Percentiles rank a stretch among this genome's conserved stretches.
Conservation (phyloP, 2,113 vertebrate species). For the Climacteris rufus region DNA sequence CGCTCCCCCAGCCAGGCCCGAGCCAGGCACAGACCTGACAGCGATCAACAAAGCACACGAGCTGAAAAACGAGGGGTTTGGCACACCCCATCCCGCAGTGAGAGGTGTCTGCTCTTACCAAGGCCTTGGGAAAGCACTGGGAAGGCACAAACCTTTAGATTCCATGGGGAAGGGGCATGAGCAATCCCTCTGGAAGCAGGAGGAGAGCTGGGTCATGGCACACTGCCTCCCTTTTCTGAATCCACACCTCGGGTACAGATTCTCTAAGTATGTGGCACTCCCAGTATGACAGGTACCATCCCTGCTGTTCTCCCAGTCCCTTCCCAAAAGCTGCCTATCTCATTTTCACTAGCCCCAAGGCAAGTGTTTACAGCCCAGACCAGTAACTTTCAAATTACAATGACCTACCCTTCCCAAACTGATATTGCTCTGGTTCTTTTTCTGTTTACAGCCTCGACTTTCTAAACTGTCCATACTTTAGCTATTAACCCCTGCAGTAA, state of each 20-base stretch:
- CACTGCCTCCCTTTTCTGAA: background rate
- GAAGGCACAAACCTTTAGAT: background rate
- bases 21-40: background rate
- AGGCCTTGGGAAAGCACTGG: background rate
- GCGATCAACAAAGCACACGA: background rate
- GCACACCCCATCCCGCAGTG: background rate
- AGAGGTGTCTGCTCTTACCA: background rate
- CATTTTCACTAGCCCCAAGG: background rate
- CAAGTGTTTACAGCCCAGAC: background rate
- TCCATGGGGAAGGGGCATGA: background rate
- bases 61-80: background rate
- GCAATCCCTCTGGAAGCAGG: background rate
- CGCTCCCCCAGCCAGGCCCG: accelerated
- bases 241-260: background rate
- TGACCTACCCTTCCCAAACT: background rate
- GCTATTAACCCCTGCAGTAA: background rate
- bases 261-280: background rate
- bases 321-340: background rate
- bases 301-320: background rate
- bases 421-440: background rate
- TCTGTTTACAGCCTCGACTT: background rate
- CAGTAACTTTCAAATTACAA: background rate
- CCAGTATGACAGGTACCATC: background rate
- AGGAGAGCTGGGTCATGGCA: background rate
- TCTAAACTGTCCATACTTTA: background rate